A percentile compares a stretch with the other conserved stretches of the same genome.
phyloP scores from a whole-genome alignment of 2,888 invertebrate species.

The Chloromyia formosa region DNA sequence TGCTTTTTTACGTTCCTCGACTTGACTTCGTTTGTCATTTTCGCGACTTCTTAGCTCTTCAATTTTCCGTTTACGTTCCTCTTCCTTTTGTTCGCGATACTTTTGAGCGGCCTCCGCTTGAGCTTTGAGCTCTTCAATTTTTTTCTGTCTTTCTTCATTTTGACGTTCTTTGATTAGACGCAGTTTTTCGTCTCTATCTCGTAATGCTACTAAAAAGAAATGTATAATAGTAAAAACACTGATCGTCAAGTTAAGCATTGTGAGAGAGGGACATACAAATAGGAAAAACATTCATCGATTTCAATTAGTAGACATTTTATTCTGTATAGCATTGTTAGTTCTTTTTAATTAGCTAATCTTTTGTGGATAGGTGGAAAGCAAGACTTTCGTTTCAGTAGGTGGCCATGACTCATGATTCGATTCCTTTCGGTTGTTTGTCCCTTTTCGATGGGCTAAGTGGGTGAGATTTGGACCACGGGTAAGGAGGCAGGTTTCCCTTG shows the following conservation, averaged over 20 bases:
- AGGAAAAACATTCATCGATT: no score
- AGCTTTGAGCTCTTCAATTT: conserved; percentile 87
- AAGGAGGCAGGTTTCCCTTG: no score
- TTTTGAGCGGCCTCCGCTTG: conserved; percentile 89
- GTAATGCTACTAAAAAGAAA: conserved; percentile 51
- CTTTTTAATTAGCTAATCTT: no score
- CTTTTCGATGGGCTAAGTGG: no score
- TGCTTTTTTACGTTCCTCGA: conserved; percentile 88
- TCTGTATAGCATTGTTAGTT: no score
- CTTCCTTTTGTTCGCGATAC: conserved; percentile 88
- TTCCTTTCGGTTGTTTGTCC: no score
- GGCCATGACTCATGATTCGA: no score
- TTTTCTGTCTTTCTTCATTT: conserved; percentile 87
- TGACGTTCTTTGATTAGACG: conserved; percentile 84
- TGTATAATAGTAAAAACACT: not conserved
- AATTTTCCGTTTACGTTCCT: conserved; percentile 81
- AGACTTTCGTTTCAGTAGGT: no score
- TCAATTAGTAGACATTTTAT: no score
- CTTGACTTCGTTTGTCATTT: conserved; percentile 74
- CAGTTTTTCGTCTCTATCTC: conserved; percentile 73
- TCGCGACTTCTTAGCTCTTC: conserved; percentile 84
- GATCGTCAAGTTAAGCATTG: no score
- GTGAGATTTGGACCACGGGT: no score
- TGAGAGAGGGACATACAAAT: not conserved
- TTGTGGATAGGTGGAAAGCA: no score